Percentiles rank a stretch among this genome's conserved stretches.
These are phyloP conservation scores for Procavia capensis DNA, from an alignment of 2,113 vertebrate species.

Conservation along the genomic window DNA sequence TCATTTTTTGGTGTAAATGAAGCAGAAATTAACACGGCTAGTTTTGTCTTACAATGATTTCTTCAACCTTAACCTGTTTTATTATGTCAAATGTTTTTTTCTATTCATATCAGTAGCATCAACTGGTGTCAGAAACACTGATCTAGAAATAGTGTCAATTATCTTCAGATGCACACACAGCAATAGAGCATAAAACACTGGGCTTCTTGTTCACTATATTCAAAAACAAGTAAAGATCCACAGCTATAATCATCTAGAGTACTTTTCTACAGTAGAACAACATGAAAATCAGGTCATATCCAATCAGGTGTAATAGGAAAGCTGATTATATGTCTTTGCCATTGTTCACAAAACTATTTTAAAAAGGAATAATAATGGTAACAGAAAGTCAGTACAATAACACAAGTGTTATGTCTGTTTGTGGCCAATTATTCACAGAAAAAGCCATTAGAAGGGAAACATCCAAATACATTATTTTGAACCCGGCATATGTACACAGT, in stretches of 20 bases:
- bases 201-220: background rate
- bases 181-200: background rate
- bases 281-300: background rate
- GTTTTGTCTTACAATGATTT: constrained; percentile 11
- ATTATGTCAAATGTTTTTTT: background rate
- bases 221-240: background rate
- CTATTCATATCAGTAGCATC: constrained; percentile 37
- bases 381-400: background rate
- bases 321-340: background rate
- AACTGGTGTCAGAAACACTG: constrained; percentile 33
- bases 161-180: constrained; percentile 66
- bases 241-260: background rate
- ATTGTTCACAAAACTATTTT: background rate
- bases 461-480: background rate
- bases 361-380: background rate
- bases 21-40: constrained; percentile 37
- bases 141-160: constrained; percentile 71
- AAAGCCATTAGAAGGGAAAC: background rate
- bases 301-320: too few species aligned
- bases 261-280: background rate
- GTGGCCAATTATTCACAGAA: background rate
- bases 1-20: background rate
- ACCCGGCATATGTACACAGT: accelerated
- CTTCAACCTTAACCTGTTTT: background rate
- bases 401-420: accelerated